phyloP scores from a whole-genome alignment of 2,113 vertebrate genomes.

The Coregonus clupeaformis region DNA sequence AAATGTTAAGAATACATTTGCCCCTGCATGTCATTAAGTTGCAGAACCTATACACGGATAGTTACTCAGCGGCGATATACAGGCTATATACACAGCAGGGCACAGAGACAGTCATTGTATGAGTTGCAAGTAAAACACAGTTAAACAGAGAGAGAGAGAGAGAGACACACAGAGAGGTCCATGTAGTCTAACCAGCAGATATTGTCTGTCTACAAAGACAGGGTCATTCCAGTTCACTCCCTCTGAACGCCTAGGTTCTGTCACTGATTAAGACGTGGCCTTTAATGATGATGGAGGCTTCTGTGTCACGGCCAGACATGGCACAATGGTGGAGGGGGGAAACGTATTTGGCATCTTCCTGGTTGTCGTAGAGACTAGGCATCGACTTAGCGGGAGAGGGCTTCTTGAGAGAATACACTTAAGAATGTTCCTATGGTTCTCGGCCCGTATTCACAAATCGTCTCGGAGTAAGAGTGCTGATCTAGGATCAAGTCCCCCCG shows the following conservation, averaged over 20 bases:
- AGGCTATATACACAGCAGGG: not conserved
- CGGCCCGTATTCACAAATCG: no score
- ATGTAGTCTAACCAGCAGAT: not conserved
- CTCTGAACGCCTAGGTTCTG: slow-evolving; percentile 31
- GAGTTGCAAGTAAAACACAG: not conserved
- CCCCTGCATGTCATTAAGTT: not conserved
- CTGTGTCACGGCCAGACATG: not conserved
- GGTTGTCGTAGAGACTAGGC: not conserved
- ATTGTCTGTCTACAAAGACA: not conserved
- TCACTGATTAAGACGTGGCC: not conserved
- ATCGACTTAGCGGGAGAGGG: no score
- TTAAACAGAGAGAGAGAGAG: not conserved
- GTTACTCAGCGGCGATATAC: not conserved
- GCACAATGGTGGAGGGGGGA: slow-evolving; percentile 1
- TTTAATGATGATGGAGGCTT: not conserved
- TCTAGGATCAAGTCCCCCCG: no score
- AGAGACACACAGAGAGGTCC: not conserved
- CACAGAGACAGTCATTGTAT: not conserved
- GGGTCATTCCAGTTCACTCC: slow-evolving; percentile 18
- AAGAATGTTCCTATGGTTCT: no score
- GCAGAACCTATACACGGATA: not conserved
- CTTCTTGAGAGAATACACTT: no score
- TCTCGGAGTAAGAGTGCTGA: no score
- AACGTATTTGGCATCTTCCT: not conserved
- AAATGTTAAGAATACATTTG: not conserved